Percentiles rank a stretch among this genome's conserved stretches.
phyloP scores from a whole-genome alignment of 1,140 invertebrate genomes.

The Protaetia brevitarsis region DNA sequence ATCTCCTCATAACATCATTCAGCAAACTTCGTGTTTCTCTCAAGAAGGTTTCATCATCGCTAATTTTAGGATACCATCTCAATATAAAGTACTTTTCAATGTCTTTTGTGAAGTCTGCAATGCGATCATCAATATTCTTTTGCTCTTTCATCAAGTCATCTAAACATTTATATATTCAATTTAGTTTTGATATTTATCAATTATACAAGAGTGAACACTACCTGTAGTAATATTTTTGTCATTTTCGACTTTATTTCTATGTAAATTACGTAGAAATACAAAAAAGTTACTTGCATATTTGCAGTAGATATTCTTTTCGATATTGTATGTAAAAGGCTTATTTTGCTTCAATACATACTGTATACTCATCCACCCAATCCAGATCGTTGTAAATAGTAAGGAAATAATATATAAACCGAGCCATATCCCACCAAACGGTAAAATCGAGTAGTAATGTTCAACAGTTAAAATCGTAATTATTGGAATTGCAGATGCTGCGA shows the following conservation, averaged over 20 bases:
- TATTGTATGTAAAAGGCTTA: constrained; percentile 19
- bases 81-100: constrained; percentile 42
- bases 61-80: constrained; percentile 44
- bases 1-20: constrained; percentile 38
- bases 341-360: constrained; percentile 26
- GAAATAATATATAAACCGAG: constrained; percentile 28
- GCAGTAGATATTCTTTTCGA: constrained; percentile 25
- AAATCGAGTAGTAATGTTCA: constrained; percentile 19
- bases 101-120: constrained; percentile 36
- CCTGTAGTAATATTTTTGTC: constrained; percentile 1
- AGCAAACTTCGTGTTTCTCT: constrained; percentile 38
- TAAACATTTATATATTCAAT: too few relatives aligned
- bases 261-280: not conserved
- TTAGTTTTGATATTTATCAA: too few relatives aligned
- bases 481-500: not conserved
- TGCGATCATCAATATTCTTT: constrained; percentile 30
- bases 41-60: constrained; percentile 39
- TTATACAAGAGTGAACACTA: too few relatives aligned
- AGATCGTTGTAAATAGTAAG: constrained; percentile 28
- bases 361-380: constrained; percentile 28
- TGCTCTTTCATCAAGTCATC: constrained; percentile 18
- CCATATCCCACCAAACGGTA: constrained; percentile 25
- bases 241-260: not conserved
- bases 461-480: not conserved
- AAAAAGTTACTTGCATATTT: constrained; percentile 1